Conservation (phyloP, 2,888 invertebrate species). For the Drosophila prolongata region DNA sequence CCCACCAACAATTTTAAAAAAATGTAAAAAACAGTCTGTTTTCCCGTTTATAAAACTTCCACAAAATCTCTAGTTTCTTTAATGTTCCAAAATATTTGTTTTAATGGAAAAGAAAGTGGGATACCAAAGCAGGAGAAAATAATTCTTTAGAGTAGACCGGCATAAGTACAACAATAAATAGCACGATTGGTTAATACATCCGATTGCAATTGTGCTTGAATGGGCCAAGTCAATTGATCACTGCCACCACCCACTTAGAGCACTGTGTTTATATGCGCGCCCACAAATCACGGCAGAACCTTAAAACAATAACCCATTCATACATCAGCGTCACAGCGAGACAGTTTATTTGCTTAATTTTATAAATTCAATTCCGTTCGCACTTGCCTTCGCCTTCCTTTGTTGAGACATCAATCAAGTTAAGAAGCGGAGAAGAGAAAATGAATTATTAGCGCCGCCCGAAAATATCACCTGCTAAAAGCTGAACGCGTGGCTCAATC, state of each 20-base stretch:
- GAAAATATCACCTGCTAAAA: constrained; percentile 52
- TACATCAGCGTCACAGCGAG: constrained; percentile 65
- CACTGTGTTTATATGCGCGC: constrained; percentile 12
- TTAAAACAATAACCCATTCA: constrained; percentile 52
- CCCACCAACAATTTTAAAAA: no score
- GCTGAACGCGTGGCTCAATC: constrained; percentile 72
- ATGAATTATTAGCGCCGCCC: constrained; percentile 60
- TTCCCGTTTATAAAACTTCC: no score
- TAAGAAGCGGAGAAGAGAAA: constrained; percentile 4
- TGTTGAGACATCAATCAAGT: constrained; percentile 66
- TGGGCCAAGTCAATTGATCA: constrained; percentile 36
- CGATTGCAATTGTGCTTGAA: constrained; percentile 22
- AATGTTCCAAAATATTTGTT: background rate
- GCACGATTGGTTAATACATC: constrained; percentile 33
- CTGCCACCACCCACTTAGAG: constrained; percentile 39
- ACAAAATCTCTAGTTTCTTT: background rate
- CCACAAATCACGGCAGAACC: constrained; percentile 30
- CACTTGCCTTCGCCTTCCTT: constrained; percentile 37
- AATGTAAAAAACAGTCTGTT: no score
- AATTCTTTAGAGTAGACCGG: background rate
- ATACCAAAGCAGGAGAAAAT: background rate
- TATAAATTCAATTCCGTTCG: constrained; percentile 26
- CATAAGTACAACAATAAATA: constrained; percentile 5
- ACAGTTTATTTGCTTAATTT: constrained; percentile 75
- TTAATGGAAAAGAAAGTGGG: background rate